Conservation (phyloP, 2,797 vertebrate species). For the Psittacula echo region DNA sequence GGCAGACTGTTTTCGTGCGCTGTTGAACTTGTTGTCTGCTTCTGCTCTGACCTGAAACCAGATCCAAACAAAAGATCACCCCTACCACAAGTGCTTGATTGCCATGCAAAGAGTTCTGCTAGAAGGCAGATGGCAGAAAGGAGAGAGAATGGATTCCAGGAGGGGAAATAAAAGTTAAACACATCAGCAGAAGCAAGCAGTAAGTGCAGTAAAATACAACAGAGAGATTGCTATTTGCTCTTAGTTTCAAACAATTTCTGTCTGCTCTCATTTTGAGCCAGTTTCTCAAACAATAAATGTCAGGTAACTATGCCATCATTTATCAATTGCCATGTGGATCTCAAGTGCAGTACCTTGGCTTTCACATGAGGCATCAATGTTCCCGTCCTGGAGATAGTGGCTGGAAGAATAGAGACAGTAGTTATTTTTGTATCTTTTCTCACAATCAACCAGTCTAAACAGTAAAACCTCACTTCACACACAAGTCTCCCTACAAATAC, state of each 20-base stretch:
- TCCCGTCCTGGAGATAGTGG: constrained; percentile 80
- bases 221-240: background rate
- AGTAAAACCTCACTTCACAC: background rate
- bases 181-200: background rate
- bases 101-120: background rate
- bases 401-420: constrained; percentile 54
- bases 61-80: background rate
- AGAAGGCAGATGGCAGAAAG: background rate
- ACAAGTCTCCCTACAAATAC: background rate
- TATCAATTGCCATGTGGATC: background rate
- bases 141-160: background rate
- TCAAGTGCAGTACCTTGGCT: constrained; percentile 71
- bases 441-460: background rate
- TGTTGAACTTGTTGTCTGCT: constrained; percentile 77
- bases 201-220: background rate
- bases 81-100: background rate
- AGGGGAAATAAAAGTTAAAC: background rate
- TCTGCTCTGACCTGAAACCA: constrained; percentile 34
- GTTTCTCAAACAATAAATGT: background rate
- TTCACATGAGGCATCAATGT: constrained; percentile 78
- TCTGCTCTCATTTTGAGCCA: background rate
- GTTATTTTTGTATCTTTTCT: background rate
- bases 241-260: background rate
- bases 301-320: background rate
- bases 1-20: constrained; percentile 79